phyloP scores from a whole-genome alignment of 2,888 invertebrate genomes.

The Synanthedon myopaeformis region DNA sequence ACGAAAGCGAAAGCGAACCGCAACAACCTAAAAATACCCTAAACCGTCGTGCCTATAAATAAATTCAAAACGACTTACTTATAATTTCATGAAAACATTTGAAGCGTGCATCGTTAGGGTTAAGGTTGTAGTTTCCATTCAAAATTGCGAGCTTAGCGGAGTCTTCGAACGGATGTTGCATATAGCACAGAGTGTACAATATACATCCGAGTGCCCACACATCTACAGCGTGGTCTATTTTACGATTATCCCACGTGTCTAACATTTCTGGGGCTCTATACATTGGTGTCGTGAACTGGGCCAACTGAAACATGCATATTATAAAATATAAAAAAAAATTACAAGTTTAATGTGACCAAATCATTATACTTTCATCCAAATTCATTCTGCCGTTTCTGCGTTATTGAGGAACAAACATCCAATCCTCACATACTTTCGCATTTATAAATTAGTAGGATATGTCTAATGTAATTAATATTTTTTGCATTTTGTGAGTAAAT shows the following conservation, averaged over 20 bases:
- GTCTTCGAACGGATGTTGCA: conserved; percentile 97
- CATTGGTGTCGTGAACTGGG: conserved; percentile 89
- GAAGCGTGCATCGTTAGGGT: conserved; percentile 82
- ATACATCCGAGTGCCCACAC: conserved; percentile 98
- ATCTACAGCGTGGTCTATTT: conserved; percentile 91
- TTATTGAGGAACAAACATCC: too few species aligned
- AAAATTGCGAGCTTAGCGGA: conserved; percentile 94
- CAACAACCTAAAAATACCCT: too few species aligned
- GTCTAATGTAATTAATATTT: not conserved
- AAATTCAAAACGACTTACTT: conserved; percentile 67
- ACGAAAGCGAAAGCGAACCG: too few species aligned
- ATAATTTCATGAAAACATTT: conserved; percentile 91
- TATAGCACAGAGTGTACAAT: conserved; percentile 90
- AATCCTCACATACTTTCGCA: too few species aligned
- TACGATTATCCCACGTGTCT: conserved; percentile 96
- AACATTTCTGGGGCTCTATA: conserved; percentile 99
- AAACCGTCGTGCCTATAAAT: too few species aligned
- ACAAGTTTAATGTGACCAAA: not conserved
- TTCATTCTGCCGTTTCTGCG: too few species aligned
- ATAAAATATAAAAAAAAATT: not conserved
- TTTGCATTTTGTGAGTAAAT: not conserved
- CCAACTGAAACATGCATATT: conserved; percentile 66
- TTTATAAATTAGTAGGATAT: too few species aligned
- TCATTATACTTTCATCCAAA: too few species aligned
- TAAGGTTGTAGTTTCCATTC: conserved; percentile 93